phyloP scores from a whole-genome alignment of 2,888 invertebrate genomes.

The Campaea margaritaria region DNA sequence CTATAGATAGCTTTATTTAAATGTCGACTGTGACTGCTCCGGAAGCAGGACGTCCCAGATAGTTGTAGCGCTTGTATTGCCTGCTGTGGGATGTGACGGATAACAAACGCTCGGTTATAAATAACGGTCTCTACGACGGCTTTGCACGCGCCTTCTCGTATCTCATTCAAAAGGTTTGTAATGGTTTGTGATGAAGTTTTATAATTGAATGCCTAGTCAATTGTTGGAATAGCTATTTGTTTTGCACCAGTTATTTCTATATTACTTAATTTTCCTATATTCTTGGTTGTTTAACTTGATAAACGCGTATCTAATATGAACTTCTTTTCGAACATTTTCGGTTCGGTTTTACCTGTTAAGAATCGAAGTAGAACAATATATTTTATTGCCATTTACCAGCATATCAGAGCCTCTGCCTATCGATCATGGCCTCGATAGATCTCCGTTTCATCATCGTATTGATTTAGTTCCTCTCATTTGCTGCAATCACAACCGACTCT shows the following conservation, averaged over 20 bases:
- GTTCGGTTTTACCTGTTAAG: not conserved
- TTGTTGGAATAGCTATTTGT: no score
- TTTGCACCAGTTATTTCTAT: no score
- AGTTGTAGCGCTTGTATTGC: conserved; percentile 43
- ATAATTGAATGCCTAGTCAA: no score
- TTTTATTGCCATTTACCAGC: not conserved
- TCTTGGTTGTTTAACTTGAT: no score
- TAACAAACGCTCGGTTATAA: conserved; percentile 35
- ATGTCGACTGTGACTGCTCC: conserved; percentile 40
- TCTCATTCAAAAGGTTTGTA: conserved; percentile 5
- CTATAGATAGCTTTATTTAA: not conserved
- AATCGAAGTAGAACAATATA: no score
- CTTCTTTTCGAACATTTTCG: not conserved
- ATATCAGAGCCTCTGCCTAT: not conserved
- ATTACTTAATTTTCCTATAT: no score
- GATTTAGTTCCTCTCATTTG: not conserved
- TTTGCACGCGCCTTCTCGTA: not conserved
- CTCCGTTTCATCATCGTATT: not conserved
- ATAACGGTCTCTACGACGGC: conserved; percentile 27
- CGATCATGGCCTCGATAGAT: no score
- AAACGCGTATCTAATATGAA: no score
- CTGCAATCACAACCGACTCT: conserved; percentile 4
- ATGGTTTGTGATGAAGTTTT: conserved; percentile 13
- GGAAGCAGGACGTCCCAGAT: conserved; percentile 56
- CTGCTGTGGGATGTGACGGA: conserved; percentile 37